Conservation (phyloP, 1,140 invertebrate genomes). For the Zaprionus africanus region DNA sequence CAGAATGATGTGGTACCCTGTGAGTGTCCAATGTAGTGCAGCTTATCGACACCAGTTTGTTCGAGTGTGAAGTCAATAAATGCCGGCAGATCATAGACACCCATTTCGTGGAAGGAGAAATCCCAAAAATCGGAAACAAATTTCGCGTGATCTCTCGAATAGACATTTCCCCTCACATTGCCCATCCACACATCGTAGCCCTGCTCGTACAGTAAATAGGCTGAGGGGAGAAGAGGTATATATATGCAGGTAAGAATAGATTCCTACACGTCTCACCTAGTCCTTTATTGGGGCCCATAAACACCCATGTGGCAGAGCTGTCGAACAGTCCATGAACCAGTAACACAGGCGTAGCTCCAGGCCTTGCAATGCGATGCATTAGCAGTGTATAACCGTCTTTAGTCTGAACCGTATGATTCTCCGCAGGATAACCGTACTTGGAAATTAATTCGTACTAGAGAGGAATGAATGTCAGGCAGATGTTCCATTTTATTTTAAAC, state of each 20-base stretch:
- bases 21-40: conserved; percentile 39
- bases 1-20: conserved; percentile 24
- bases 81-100: conserved; percentile 13
- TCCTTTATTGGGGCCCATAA: conserved; percentile 6
- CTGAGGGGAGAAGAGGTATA: not conserved
- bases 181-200: conserved; percentile 31
- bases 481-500: not conserved
- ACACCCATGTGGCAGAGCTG: conserved; percentile 9
- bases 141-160: conserved; percentile 7
- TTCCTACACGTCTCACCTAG: not conserved
- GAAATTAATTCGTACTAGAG: not conserved
- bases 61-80: conserved; percentile 20
- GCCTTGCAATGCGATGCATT: conserved; percentile 76
- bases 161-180: conserved; percentile 20
- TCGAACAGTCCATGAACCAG: conserved; percentile 14
- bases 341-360: not conserved
- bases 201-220: not conserved
- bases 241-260: not conserved
- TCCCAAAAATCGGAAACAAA: conserved; percentile 9
- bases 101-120: conserved; percentile 35
- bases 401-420: conserved; percentile 85
- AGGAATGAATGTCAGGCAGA: no score
- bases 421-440: conserved; percentile 86
- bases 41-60: not conserved
- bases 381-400: conserved; percentile 86